Conservation (phyloP, 2,888 invertebrate species). For the Sinhomidia bicolor region DNA sequence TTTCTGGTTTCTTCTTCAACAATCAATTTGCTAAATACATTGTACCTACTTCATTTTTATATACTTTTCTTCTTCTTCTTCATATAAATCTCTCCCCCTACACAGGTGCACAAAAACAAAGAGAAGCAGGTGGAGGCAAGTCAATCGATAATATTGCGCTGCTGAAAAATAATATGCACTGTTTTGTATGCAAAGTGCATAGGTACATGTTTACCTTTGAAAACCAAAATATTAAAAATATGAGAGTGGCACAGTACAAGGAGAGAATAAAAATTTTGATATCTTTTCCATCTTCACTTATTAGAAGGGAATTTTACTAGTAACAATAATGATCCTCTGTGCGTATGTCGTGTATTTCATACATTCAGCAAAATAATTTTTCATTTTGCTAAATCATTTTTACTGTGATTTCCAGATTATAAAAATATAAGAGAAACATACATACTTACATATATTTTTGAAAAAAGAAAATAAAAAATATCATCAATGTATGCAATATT, state of each 20-base stretch:
- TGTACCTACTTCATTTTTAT: not conserved
- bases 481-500: not conserved
- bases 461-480: constrained; percentile 16
- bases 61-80: too few relatives aligned
- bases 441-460: too few relatives aligned
- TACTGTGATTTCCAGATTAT: not conserved
- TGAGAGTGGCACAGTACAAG: constrained; percentile 5
- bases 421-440: too few relatives aligned
- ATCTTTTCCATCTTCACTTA: constrained; percentile 56
- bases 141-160: too few relatives aligned
- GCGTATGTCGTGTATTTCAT: constrained; percentile 45
- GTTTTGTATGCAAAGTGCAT: constrained; percentile 41
- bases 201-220: not conserved
- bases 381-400: constrained; percentile 54
- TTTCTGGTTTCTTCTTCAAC: not conserved
- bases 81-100: not conserved
- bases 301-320: constrained; percentile 51
- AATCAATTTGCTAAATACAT: constrained; percentile 25
- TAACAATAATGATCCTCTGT: constrained; percentile 62
- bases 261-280: constrained; percentile 32
- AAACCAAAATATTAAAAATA: constrained; percentile 9
- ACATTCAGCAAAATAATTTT: constrained; percentile 50
- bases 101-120: not conserved
- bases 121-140: not conserved
- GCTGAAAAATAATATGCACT: too few relatives aligned